A percentile compares a stretch with the other conserved stretches of the same genome.
Evolutionary conservation across 2,888 invertebrate genomes (phyloP).

Genomic region (Agonopterix arenella): DNA sequence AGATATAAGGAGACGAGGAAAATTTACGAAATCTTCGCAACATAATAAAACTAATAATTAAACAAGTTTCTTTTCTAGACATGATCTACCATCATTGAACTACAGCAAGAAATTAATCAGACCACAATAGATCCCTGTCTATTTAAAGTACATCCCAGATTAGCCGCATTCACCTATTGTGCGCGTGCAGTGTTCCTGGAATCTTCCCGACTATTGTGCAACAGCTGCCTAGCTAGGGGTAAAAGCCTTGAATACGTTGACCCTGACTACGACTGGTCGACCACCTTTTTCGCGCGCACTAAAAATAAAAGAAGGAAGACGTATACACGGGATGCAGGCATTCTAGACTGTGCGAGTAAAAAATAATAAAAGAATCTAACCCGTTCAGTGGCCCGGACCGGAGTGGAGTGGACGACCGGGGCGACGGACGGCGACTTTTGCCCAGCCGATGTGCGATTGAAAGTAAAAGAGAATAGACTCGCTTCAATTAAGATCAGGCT

Average conservation of each 20-base stretch:
- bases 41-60: too few relatives aligned
- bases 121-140: not conserved
- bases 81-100: too few relatives aligned
- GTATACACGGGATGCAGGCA: constrained; percentile 51
- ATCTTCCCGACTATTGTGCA: constrained; percentile 68
- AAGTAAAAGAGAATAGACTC: constrained; percentile 42
- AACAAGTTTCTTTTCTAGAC: too few relatives aligned
- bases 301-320: constrained; percentile 68
- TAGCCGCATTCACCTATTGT: constrained; percentile 24
- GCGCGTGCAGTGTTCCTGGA: constrained; percentile 46
- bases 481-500: constrained; percentile 30
- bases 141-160: constrained; percentile 11
- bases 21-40: too few relatives aligned
- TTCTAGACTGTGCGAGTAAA: constrained; percentile 52
- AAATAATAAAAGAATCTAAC: constrained; percentile 53
- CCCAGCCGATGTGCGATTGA: constrained; percentile 32
- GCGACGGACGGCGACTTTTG: constrained; percentile 30
- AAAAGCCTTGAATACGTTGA: constrained; percentile 67
- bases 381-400: constrained; percentile 56
- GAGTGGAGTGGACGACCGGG: constrained; percentile 41
- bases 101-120: too few relatives aligned
- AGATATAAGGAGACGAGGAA: too few relatives aligned
- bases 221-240: constrained; percentile 61
- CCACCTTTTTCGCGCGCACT: constrained; percentile 60
- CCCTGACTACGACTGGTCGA: constrained; percentile 53